Evolutionary conservation across 1,140 invertebrate genomes (phyloP).

Genomic region (Centruroides sculpturatus): DNA sequence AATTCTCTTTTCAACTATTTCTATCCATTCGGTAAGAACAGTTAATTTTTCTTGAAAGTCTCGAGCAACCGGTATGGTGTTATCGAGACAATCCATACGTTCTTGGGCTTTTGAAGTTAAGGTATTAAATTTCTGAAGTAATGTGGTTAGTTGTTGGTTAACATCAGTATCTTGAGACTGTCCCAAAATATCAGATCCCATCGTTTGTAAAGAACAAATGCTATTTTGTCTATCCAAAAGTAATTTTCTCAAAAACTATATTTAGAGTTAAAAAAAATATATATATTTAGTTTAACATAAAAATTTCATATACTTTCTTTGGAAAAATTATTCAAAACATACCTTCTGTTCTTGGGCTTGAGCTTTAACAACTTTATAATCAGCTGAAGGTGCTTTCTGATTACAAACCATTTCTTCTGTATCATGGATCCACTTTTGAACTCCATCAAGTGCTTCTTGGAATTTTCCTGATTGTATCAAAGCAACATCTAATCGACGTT

Average conservation of each 20-base stretch:
- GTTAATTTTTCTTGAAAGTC: slow-evolving; percentile 55
- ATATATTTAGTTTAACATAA: no score
- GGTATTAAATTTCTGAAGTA: slow-evolving; percentile 39
- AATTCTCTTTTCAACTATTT: slow-evolving; percentile 67
- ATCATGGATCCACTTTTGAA: slow-evolving; percentile 72
- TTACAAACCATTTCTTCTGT: slow-evolving; percentile 93
- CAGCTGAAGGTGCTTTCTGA: slow-evolving; percentile 88
- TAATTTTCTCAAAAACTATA: slow-evolving; percentile 85
- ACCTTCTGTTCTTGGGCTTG: slow-evolving; percentile 71
- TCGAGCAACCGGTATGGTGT: slow-evolving; percentile 71
- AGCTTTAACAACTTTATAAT: slow-evolving; percentile 94
- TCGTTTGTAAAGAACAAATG: slow-evolving; percentile 70
- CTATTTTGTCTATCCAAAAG: slow-evolving; percentile 81
- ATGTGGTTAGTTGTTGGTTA: no score
- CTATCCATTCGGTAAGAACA: slow-evolving; percentile 79
- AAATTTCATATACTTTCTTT: no score
- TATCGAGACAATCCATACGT: slow-evolving; percentile 68
- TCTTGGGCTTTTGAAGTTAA: slow-evolving; percentile 64
- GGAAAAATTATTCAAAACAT: no score
- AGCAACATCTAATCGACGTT: slow-evolving; percentile 73
- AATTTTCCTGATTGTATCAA: slow-evolving; percentile 90
- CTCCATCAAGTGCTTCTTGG: slow-evolving; percentile 80
- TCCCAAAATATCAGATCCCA: slow-evolving; percentile 38
- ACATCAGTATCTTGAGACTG: no score
- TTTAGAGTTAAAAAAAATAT: no score